Conservation (phyloP, 2,113 vertebrate genomes). For the Thalassarche chlororhynchos region DNA sequence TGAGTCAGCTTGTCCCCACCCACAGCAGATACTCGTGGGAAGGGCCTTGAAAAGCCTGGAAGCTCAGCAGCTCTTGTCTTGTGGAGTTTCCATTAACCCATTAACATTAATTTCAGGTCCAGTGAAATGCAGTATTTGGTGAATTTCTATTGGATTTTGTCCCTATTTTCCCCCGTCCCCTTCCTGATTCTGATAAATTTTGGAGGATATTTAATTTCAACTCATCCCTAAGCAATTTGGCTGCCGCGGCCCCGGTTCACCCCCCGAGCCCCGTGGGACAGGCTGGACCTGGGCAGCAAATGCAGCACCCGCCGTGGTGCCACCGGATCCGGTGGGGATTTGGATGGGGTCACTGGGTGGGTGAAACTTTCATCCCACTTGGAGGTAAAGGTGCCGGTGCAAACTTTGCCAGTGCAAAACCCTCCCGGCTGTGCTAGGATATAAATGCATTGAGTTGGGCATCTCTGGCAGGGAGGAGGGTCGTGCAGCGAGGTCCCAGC, state of each 20-base stretch:
- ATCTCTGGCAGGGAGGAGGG: neutral
- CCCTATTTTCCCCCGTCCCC: accelerated
- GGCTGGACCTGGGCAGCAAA: neutral
- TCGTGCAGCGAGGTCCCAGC: neutral
- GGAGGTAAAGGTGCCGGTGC: neutral
- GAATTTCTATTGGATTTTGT: accelerated
- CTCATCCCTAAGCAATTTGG: neutral
- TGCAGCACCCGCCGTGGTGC: neutral
- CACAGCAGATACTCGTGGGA: conserved; percentile 61
- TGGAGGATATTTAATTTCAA: neutral
- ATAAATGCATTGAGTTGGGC: neutral
- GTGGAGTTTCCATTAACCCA: conserved; percentile 42
- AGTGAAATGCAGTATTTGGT: neutral
- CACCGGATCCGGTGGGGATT: accelerated
- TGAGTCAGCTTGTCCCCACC: conserved; percentile 68
- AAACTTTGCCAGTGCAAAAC: neutral
- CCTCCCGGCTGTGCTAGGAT: neutral
- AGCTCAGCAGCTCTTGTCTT: conserved; percentile 3
- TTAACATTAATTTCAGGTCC: neutral
- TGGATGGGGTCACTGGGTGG: neutral
- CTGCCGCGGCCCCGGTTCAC: accelerated
- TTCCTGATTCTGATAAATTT: neutral
- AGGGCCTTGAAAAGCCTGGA: conserved; percentile 53
- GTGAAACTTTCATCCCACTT: neutral
- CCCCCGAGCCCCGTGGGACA: accelerated